phyloP scores from a whole-genome alignment of 2,888 invertebrate genomes.

The Aporophyla lueneburgensis region DNA sequence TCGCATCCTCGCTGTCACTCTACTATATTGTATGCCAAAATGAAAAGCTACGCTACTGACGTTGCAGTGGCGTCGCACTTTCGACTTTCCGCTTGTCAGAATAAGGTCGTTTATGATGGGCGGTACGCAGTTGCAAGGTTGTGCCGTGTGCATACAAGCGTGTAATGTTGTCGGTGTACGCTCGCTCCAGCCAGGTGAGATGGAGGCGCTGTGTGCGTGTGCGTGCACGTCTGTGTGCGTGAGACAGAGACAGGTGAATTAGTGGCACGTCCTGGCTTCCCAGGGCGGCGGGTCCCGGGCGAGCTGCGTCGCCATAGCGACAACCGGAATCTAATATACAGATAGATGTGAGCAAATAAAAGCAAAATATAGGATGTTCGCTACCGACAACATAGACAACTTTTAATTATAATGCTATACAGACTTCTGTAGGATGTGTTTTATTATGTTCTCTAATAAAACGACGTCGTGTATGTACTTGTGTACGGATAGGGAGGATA shows the following conservation, averaged over 20 bases:
- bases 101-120: constrained; percentile 75
- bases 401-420: constrained; percentile 64
- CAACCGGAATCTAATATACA: constrained; percentile 80
- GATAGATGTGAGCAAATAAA: constrained; percentile 76
- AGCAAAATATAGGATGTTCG: constrained; percentile 71
- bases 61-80: constrained; percentile 45
- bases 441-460: constrained; percentile 39
- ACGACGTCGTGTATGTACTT: not conserved
- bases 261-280: constrained; percentile 77
- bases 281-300: constrained; percentile 79
- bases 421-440: constrained; percentile 32
- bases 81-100: constrained; percentile 68
- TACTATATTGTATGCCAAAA: constrained; percentile 72
- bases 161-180: constrained; percentile 77
- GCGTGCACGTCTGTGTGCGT: constrained; percentile 72
- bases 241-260: constrained; percentile 84
- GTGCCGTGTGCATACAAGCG: constrained; percentile 78
- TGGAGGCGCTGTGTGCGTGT: constrained; percentile 53
- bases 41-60: constrained; percentile 66
- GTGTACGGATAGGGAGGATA: constrained; percentile 3
- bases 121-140: constrained; percentile 71
- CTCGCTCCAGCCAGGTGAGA: constrained; percentile 74
- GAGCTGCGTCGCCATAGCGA: constrained; percentile 84
- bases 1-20: constrained; percentile 73
- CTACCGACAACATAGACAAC: constrained; percentile 55